Conservation (phyloP, 2,888 invertebrate species). For the Dendrolimus houi region DNA sequence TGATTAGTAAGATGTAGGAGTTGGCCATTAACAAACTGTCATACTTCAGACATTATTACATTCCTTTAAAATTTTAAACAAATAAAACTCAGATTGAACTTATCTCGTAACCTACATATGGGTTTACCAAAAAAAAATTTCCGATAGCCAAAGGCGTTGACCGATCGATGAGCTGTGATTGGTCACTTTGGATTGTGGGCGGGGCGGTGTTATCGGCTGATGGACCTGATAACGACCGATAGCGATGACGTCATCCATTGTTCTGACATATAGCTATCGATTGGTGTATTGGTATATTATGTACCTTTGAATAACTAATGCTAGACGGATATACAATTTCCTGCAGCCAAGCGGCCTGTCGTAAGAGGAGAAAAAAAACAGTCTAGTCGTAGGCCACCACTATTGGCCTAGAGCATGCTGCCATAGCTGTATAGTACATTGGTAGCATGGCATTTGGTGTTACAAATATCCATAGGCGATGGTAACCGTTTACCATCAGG, state of each 20-base stretch:
- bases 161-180: constrained; percentile 64
- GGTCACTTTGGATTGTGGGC: constrained; percentile 52
- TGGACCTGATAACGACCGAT: constrained; percentile 38
- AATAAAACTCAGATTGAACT: not conserved
- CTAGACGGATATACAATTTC: too few species aligned
- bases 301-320: too few species aligned
- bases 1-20: too few species aligned
- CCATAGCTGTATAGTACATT: too few species aligned
- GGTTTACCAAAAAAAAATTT: not conserved
- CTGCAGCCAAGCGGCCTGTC: not conserved
- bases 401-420: not conserved
- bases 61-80: too few species aligned
- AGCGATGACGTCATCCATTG: constrained; percentile 8
- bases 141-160: constrained; percentile 42
- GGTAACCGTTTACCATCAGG: too few species aligned
- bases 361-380: not conserved
- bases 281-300: too few species aligned
- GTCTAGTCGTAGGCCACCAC: not conserved
- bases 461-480: too few species aligned
- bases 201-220: constrained; percentile 45
- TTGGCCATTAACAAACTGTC: too few species aligned
- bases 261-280: not conserved
- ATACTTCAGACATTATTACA: too few species aligned
- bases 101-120: not conserved
- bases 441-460: too few species aligned